phyloP scores from a whole-genome alignment of 2,113 vertebrate genomes.

The Chunga burmeisteri region DNA sequence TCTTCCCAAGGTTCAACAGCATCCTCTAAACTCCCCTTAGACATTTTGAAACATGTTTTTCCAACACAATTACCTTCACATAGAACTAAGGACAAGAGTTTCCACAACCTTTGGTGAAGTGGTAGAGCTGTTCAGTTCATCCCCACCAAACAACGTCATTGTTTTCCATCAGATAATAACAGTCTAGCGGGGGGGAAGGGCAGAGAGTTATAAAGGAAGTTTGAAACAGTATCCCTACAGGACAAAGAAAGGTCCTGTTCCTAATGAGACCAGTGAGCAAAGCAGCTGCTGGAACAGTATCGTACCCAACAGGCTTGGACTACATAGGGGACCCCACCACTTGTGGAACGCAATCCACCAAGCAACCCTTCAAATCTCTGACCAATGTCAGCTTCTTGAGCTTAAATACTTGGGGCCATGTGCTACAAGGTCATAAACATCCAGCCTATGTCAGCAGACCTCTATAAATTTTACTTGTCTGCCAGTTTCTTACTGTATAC shows the following conservation, averaged over 20 bases:
- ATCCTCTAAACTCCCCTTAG: background rate
- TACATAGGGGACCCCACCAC: background rate
- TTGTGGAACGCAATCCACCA: background rate
- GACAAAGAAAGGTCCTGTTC: background rate
- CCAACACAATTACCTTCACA: background rate
- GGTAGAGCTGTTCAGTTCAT: background rate
- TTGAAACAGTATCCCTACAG: background rate
- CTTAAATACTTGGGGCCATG: background rate
- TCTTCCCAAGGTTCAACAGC: background rate
- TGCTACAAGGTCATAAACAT: background rate
- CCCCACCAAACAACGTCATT: background rate
- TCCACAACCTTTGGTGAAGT: background rate
- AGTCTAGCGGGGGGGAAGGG: background rate
- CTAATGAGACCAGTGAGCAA: background rate
- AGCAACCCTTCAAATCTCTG: background rate
- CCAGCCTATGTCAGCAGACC: background rate
- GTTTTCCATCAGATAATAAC: background rate
- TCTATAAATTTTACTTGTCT: background rate
- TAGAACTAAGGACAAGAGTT: background rate
- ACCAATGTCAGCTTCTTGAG: background rate
- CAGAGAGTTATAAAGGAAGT: background rate
- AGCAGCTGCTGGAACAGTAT: background rate
- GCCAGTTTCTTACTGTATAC: background rate
- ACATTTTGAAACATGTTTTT: background rate
- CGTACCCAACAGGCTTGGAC: background rate